Evolutionary conservation across 1,140 invertebrate genomes (phyloP).

Genomic region (Manduca sexta): DNA sequence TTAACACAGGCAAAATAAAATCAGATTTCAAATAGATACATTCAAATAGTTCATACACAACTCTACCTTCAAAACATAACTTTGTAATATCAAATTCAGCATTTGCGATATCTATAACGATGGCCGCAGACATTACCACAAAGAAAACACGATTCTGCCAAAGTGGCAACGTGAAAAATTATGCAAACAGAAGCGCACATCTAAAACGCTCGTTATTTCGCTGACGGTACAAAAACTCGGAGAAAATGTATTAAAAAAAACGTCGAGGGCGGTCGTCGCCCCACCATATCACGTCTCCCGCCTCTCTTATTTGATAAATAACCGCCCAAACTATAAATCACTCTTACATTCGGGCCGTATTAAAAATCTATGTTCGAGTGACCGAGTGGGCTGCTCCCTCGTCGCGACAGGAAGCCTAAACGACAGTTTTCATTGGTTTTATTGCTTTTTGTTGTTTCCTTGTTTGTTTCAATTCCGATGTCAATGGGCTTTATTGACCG

Average conservation of each 20-base stretch:
- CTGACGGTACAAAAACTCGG: slow-evolving; percentile 48
- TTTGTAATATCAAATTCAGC: slow-evolving; percentile 5
- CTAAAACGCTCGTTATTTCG: slow-evolving; percentile 5
- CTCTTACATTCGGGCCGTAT: slow-evolving; percentile 22
- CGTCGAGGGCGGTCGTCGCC: slow-evolving; percentile 24
- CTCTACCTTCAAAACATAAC: slow-evolving; percentile 7
- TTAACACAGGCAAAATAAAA: too few relatives aligned
- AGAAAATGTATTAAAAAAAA: slow-evolving; percentile 47
- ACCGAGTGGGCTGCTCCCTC: slow-evolving; percentile 19
- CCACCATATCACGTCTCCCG: slow-evolving; percentile 14
- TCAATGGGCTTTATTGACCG: slow-evolving; percentile 1
- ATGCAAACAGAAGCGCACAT: too few relatives aligned
- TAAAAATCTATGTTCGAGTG: slow-evolving; percentile 28
- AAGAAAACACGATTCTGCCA: background rate
- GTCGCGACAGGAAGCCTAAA: slow-evolving; percentile 36
- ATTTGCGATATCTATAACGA: slow-evolving; percentile 1
- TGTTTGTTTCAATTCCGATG: slow-evolving; percentile 23
- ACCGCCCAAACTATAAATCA: slow-evolving; percentile 40
- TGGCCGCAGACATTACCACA: background rate
- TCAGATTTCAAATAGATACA: too few relatives aligned
- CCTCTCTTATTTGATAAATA: slow-evolving; percentile 54
- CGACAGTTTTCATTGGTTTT: slow-evolving; percentile 33
- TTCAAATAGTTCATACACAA: background rate
- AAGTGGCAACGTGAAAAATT: too few relatives aligned
- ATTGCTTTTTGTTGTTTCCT: slow-evolving; percentile 39